Percentiles rank a stretch among this genome's conserved stretches.
These are phyloP conservation scores for Pao palembangensis DNA, from an alignment of 2,113 vertebrate genomes.

Conservation along the genomic window DNA sequence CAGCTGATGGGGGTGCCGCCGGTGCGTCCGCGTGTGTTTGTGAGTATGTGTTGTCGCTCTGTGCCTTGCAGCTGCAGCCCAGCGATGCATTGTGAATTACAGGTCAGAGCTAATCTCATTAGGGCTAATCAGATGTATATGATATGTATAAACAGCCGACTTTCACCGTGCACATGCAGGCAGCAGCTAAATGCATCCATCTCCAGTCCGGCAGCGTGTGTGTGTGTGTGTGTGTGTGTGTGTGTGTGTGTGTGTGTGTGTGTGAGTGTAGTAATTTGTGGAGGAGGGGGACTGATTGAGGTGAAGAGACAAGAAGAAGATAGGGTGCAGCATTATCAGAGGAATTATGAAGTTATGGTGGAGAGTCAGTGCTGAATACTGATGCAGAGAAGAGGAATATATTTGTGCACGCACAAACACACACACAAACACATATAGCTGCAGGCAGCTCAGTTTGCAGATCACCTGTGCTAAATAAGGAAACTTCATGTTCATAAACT, in stretches of 20 bases:
- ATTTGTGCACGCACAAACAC: slow-evolving; percentile 40
- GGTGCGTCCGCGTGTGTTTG: slow-evolving; percentile 9
- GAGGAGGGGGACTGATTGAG: slow-evolving; percentile 32
- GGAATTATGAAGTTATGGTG: slow-evolving; percentile 62
- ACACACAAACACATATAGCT: slow-evolving; percentile 18
- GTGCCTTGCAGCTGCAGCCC: slow-evolving; percentile 46
- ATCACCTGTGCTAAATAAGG: slow-evolving; percentile 61
- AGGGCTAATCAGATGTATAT: slow-evolving; percentile 66
- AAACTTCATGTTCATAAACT: slow-evolving; percentile 21
- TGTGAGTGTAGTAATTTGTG: slow-evolving; percentile 7
- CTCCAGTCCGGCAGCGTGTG: slow-evolving; percentile 8
- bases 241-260: not conserved
- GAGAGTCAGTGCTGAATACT: slow-evolving; percentile 56
- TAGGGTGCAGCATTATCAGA: slow-evolving; percentile 55
- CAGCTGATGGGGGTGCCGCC: slow-evolving; percentile 46
- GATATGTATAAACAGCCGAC: slow-evolving; percentile 61
- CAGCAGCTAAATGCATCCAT: slow-evolving; percentile 25
- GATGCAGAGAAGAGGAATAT: slow-evolving; percentile 47
- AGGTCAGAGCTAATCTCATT: slow-evolving; percentile 65
- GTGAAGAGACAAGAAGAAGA: slow-evolving; percentile 43
- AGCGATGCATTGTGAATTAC: slow-evolving; percentile 54
- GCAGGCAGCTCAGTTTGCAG: slow-evolving; percentile 26
- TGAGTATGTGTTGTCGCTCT: slow-evolving; percentile 18
- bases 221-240: slow-evolving; percentile 16
- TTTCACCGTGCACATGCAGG: slow-evolving; percentile 23